A percentile compares a stretch with the other conserved stretches of the same genome.
Conservation (phyloP, 2,888 invertebrate genomes). For the Dryococelus australis region DNA sequence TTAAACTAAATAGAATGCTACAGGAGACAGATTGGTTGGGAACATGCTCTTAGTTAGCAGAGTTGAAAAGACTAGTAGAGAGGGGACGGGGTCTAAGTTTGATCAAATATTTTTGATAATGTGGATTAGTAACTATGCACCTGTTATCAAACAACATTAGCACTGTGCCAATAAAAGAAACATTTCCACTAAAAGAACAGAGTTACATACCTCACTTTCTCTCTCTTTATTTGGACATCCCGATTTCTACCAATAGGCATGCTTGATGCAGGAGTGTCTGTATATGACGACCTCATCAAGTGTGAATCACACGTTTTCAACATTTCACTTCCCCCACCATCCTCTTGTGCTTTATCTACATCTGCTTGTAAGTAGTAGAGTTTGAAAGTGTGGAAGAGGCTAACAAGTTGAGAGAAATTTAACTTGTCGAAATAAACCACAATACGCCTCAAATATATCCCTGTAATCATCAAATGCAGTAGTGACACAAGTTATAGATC, state of each 20-base stretch:
- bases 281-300: not conserved
- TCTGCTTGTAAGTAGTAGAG: constrained; percentile 59
- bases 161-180: too few relatives aligned
- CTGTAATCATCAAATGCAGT: constrained; percentile 60
- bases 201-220: not conserved
- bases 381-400: constrained; percentile 75
- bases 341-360: not conserved
- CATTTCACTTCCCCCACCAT: not conserved
- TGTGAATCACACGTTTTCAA: not conserved
- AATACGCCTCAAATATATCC: constrained; percentile 83
- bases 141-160: too few relatives aligned
- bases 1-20: too few relatives aligned
- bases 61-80: too few relatives aligned
- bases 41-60: too few relatives aligned
- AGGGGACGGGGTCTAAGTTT: too few relatives aligned
- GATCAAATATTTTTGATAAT: too few relatives aligned
- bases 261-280: not conserved
- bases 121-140: too few relatives aligned
- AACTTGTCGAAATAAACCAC: constrained; percentile 83
- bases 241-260: not conserved
- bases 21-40: too few relatives aligned
- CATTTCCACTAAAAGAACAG: too few relatives aligned
- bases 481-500: too few relatives aligned
- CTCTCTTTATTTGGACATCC: not conserved
- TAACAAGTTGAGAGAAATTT: constrained; percentile 82